Evolutionary conservation across 2,888 invertebrate genomes (phyloP).

Genomic region (Nephrotoma flavescens): DNA sequence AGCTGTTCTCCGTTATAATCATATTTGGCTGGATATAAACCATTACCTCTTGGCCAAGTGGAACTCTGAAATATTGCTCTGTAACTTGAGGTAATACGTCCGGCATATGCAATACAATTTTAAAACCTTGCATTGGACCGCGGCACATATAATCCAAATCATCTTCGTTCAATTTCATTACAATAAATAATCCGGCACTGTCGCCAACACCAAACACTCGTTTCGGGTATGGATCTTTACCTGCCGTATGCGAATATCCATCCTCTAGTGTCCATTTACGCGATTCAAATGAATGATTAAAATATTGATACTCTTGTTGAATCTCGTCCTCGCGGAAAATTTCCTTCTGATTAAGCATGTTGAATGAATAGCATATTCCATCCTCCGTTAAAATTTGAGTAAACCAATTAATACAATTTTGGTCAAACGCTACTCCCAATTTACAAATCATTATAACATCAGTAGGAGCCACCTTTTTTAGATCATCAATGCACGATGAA

Average conservation of each 20-base stretch:
- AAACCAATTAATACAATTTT: constrained; percentile 42
- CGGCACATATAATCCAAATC: constrained; percentile 55
- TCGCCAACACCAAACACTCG: constrained; percentile 55
- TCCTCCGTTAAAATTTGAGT: constrained; percentile 51
- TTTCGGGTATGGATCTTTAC: constrained; percentile 48
- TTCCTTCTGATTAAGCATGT: constrained; percentile 42
- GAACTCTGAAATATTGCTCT: constrained; percentile 54
- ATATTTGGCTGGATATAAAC: constrained; percentile 60
- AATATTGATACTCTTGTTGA: constrained; percentile 19
- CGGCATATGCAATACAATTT: constrained; percentile 49
- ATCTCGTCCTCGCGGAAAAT: constrained; percentile 37
- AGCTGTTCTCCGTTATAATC: constrained; percentile 54
- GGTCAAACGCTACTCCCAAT: constrained; percentile 35
- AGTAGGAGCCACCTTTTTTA: constrained; percentile 37
- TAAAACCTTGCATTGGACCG: constrained; percentile 50
- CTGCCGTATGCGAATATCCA: constrained; percentile 39
- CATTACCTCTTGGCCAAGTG: constrained; percentile 52
- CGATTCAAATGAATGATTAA: constrained; percentile 20
- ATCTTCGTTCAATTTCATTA: constrained; percentile 40
- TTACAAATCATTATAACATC: constrained; percentile 42
- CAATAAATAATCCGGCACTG: constrained; percentile 46
- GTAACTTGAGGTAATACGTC: constrained; percentile 46
- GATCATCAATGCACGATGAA: constrained; percentile 38
- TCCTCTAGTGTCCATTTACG: constrained; percentile 47
- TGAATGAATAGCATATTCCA: constrained; percentile 56